Percentiles rank a stretch among this genome's conserved stretches.
Evolutionary conservation across 2,113 vertebrate genomes (phyloP).

Genomic region (Callaeas wilsoni): DNA sequence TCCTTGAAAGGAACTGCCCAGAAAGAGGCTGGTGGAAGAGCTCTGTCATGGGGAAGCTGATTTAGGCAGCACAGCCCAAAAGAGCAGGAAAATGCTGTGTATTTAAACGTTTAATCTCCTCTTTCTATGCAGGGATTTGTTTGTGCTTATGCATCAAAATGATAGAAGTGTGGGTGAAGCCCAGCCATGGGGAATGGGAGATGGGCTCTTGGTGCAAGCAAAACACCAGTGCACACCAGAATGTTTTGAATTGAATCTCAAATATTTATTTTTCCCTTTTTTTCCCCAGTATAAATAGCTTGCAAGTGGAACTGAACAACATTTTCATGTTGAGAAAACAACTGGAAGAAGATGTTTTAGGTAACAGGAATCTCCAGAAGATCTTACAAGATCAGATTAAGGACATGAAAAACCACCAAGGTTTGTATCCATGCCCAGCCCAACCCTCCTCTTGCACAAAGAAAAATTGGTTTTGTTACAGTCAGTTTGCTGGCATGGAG

Average conservation of each 20-base stretch:
- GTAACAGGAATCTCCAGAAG: slow-evolving; percentile 80
- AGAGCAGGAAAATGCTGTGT: not conserved
- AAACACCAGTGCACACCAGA: not conserved
- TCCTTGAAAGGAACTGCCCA: not conserved
- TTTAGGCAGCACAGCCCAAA: not conserved
- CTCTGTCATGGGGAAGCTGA: not conserved
- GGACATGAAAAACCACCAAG: slow-evolving; percentile 77
- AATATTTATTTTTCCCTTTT: not conserved
- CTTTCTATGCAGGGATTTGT: not conserved
- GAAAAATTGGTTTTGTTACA: not conserved
- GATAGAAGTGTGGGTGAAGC: not conserved
- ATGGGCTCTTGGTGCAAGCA: not conserved
- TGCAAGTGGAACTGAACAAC: slow-evolving; percentile 82
- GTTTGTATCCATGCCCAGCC: slow-evolving; percentile 63
- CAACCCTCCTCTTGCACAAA: not conserved
- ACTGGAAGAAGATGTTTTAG: slow-evolving; percentile 81
- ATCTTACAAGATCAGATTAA: slow-evolving; percentile 82
- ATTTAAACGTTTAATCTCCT: slow-evolving; percentile 11
- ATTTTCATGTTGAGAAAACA: slow-evolving; percentile 83
- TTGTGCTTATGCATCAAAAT: not conserved
- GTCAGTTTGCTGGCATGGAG: not conserved
- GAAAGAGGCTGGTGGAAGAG: not conserved
- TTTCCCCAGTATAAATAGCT: slow-evolving; percentile 44
- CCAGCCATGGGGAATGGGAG: not conserved
- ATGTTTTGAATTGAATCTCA: not conserved